These are phyloP conservation scores for Halichoeres trimaculatus DNA, from an alignment of 2,113 vertebrate species.

Conservation along the genomic window DNA sequence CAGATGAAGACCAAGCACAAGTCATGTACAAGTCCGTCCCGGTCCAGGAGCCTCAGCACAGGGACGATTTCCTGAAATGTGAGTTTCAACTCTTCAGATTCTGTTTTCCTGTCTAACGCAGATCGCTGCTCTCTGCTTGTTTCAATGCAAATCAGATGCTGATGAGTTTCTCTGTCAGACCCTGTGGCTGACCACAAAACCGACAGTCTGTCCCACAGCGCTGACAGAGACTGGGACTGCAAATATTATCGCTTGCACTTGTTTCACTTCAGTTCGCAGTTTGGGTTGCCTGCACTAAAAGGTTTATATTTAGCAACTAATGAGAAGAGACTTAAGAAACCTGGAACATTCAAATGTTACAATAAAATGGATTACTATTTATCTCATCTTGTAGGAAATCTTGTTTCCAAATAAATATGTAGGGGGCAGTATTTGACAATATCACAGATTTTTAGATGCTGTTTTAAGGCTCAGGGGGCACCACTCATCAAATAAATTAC, in stretches of 20 bases:
- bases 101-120: slow-evolving; percentile 14
- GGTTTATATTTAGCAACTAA: no score
- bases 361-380: no score
- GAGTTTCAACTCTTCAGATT: slow-evolving; percentile 58
- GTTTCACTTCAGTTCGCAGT: slow-evolving; percentile 5
- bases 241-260: slow-evolving; percentile 3
- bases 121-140: slow-evolving; percentile 16
- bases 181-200: slow-evolving; percentile 60
- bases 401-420: no score
- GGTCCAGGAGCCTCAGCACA: slow-evolving; percentile 71
- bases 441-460: no score
- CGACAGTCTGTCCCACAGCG: slow-evolving; percentile 18
- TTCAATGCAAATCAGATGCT: slow-evolving; percentile 47
- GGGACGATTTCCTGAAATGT: slow-evolving; percentile 85
- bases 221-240: slow-evolving; percentile 41
- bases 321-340: no score
- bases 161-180: slow-evolving; percentile 54
- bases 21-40: slow-evolving; percentile 76
- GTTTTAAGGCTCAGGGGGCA: no score
- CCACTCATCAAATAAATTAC: no score
- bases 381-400: no score
- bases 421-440: no score
- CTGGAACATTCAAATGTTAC: no score
- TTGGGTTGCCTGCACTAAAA: not conserved
- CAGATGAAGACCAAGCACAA: slow-evolving; percentile 70